Percentiles rank a stretch among this genome's conserved stretches.
These are phyloP conservation scores for Gorsachius goisagi DNA, from an alignment of 2,113 vertebrate genomes.

Conservation along the genomic window DNA sequence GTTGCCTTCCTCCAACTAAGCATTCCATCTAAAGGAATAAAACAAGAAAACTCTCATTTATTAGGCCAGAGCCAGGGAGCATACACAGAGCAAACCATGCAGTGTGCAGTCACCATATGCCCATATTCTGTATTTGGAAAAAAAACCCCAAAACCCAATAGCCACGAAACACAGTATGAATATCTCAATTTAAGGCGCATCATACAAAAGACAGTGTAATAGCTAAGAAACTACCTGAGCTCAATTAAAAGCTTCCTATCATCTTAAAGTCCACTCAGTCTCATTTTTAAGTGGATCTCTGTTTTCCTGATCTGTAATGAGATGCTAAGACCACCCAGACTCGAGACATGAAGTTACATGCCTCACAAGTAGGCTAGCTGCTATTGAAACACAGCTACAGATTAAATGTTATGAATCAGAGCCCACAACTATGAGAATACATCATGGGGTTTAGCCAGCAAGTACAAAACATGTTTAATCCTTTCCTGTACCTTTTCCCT, in stretches of 20 bases:
- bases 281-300: neutral
- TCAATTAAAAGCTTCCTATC: neutral
- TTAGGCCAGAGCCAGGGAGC: too few species aligned
- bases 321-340: neutral
- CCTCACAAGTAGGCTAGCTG: neutral
- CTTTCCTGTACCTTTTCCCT: neutral
- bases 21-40: neutral
- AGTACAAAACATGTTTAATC: neutral
- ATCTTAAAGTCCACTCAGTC: neutral
- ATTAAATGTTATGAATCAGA: constrained; percentile 26
- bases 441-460: neutral
- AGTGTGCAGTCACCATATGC: too few species aligned
- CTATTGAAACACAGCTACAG: neutral
- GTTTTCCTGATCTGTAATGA: too few species aligned
- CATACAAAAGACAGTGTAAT: neutral
- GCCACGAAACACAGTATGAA: neutral
- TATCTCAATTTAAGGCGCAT: neutral
- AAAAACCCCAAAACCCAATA: neutral
- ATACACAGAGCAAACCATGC: too few species aligned
- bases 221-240: neutral
- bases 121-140: too few species aligned
- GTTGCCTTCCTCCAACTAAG: neutral
- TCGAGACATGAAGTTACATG: neutral
- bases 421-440: neutral
- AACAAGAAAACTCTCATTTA: neutral